Conservation (phyloP, 2,888 invertebrate species). For the Phengaris alcon region DNA sequence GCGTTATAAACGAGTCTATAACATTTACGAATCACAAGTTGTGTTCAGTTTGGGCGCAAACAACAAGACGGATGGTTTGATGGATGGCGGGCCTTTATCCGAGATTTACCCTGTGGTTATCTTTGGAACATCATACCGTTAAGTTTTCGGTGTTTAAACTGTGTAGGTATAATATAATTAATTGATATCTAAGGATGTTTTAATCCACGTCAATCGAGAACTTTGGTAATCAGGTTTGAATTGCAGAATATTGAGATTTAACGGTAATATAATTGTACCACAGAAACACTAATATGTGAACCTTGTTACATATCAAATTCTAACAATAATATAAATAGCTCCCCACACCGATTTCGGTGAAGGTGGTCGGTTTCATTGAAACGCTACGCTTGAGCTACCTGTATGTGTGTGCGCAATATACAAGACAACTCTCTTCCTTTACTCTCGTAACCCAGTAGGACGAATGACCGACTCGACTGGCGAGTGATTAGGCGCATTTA, state of each 20-base stretch:
- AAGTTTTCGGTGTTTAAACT: neutral
- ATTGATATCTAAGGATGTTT: neutral
- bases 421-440: too few relatives aligned
- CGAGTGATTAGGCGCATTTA: too few relatives aligned
- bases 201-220: neutral
- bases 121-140: conserved; percentile 1
- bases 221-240: neutral
- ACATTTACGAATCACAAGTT: conserved; percentile 9
- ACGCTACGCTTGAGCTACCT: too few relatives aligned
- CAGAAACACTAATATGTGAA: too few relatives aligned
- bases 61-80: conserved; percentile 21
- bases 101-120: conserved; percentile 17
- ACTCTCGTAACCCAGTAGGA: too few relatives aligned
- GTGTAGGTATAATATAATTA: neutral
- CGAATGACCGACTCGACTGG: too few relatives aligned
- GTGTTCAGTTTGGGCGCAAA: conserved; percentile 8
- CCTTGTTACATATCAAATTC: too few relatives aligned
- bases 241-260: neutral
- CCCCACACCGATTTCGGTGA: too few relatives aligned
- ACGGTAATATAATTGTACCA: too few relatives aligned
- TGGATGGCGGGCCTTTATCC: neutral
- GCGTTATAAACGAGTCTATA: conserved; percentile 18
- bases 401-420: too few relatives aligned
- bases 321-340: too few relatives aligned
- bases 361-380: too few relatives aligned